Percentiles rank a stretch among this genome's conserved stretches.
phyloP scores from a whole-genome alignment of 2,888 invertebrate species.

The Xestia sexstrigata region DNA sequence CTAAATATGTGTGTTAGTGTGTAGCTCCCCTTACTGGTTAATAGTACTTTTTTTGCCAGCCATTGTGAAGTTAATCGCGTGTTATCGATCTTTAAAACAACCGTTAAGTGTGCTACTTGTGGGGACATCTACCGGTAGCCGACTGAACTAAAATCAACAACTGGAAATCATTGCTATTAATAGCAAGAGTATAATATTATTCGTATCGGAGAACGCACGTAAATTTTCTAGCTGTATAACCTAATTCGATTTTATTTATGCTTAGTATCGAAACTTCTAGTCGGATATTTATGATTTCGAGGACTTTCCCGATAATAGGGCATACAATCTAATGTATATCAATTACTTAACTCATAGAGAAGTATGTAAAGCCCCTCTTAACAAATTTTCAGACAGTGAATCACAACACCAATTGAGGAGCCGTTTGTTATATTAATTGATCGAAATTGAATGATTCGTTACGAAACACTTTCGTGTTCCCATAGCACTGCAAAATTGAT shows the following conservation, averaged over 20 bases:
- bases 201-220: constrained; percentile 20
- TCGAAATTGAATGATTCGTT: constrained; percentile 49
- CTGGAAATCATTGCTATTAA: constrained; percentile 22
- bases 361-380: neutral
- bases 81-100: constrained; percentile 31
- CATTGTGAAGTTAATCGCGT: constrained; percentile 24
- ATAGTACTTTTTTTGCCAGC: constrained; percentile 30
- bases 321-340: neutral
- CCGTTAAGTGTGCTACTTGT: constrained; percentile 42
- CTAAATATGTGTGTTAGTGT: neutral
- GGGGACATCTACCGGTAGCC: constrained; percentile 48
- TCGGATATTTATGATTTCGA: neutral
- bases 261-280: neutral
- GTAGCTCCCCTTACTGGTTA: constrained; percentile 21
- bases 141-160: constrained; percentile 35
- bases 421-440: constrained; percentile 41
- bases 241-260: neutral
- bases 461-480: constrained; percentile 3
- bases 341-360: neutral
- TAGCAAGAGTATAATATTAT: constrained; percentile 12
- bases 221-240: neutral
- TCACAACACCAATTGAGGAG: constrained; percentile 39
- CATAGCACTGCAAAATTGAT: constrained; percentile 18
- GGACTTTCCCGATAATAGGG: constrained; percentile 45
- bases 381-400: constrained; percentile 39